phyloP scores from a whole-genome alignment of 2,888 invertebrate species.

The Thereva unica region DNA sequence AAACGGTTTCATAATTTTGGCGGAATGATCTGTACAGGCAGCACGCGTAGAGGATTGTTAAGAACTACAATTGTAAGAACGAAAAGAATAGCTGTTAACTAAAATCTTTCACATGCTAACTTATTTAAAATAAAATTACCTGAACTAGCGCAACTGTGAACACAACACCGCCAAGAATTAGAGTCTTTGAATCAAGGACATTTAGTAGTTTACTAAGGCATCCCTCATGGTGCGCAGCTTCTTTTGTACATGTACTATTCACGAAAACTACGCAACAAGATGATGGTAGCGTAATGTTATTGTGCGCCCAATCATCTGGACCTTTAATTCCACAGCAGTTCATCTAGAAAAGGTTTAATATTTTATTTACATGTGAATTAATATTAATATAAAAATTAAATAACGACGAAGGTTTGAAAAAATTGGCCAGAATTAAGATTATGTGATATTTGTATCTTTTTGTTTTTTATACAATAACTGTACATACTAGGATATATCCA shows the following conservation, averaged over 20 bases:
- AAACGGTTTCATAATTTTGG: slow-evolving; percentile 33
- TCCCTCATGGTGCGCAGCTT: slow-evolving; percentile 64
- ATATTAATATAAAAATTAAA: no score
- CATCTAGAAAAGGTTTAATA: slow-evolving; percentile 61
- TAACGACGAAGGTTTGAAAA: no score
- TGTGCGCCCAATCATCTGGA: slow-evolving; percentile 68
- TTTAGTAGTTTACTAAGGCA: slow-evolving; percentile 69
- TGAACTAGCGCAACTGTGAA: slow-evolving; percentile 84
- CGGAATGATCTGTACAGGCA: slow-evolving; percentile 33
- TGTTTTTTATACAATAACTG: no score
- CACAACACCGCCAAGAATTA: slow-evolving; percentile 80
- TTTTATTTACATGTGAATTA: not conserved
- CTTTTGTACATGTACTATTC: slow-evolving; percentile 51
- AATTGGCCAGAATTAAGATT: no score
- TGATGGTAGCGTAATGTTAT: slow-evolving; percentile 50
- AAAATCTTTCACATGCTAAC: slow-evolving; percentile 7
- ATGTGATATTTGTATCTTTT: no score
- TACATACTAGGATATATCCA: no score
- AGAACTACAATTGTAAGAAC: slow-evolving; percentile 31
- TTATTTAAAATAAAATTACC: slow-evolving; percentile 60
- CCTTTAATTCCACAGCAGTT: slow-evolving; percentile 75
- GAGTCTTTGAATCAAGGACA: slow-evolving; percentile 71
- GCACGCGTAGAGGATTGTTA: slow-evolving; percentile 36
- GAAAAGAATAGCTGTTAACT: slow-evolving; percentile 17
- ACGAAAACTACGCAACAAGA: slow-evolving; percentile 47